Percentiles rank a stretch among this genome's conserved stretches.
Evolutionary conservation across 2,888 invertebrate genomes (phyloP).

Genomic region (Ptychoptera contaminata): DNA sequence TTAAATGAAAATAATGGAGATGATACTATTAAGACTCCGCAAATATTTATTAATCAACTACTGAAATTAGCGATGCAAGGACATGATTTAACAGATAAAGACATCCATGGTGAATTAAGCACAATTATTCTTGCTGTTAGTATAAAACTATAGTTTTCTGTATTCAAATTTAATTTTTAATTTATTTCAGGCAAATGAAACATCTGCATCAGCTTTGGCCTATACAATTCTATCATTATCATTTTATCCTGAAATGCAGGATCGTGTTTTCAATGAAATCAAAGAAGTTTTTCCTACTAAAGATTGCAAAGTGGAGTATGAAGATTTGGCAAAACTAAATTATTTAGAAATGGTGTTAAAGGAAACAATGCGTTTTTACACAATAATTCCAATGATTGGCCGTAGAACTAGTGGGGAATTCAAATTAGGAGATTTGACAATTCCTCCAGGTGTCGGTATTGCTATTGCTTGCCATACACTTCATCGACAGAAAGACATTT

Average conservation of each 20-base stretch:
- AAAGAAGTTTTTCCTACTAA: neutral
- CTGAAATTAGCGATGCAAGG: neutral
- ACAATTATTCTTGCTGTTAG: neutral
- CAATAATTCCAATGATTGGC: too few species aligned
- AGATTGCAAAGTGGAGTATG: neutral
- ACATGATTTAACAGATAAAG: neutral
- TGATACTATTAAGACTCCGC: too few species aligned
- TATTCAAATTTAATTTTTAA: neutral
- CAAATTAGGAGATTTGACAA: neutral
- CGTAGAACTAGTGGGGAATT: too few species aligned
- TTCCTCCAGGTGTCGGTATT: constrained; percentile 7
- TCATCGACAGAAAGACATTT: constrained; percentile 7
- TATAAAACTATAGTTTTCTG: neutral
- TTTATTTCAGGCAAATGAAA: constrained; percentile 1
- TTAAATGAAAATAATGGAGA: too few species aligned
- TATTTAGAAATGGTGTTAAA: constrained; percentile 4
- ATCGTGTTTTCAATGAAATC: neutral
- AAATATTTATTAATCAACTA: too few species aligned
- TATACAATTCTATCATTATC: neutral
- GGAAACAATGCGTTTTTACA: constrained; percentile 3
- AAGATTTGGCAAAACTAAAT: constrained; percentile 1
- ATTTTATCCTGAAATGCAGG: constrained; percentile 2
- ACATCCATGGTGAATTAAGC: constrained; percentile 1
- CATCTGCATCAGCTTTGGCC: constrained; percentile 1
- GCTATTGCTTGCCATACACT: constrained; percentile 5